Evolutionary conservation across 2,888 invertebrate genomes (phyloP).

Genomic region (Acronicta alni): DNA sequence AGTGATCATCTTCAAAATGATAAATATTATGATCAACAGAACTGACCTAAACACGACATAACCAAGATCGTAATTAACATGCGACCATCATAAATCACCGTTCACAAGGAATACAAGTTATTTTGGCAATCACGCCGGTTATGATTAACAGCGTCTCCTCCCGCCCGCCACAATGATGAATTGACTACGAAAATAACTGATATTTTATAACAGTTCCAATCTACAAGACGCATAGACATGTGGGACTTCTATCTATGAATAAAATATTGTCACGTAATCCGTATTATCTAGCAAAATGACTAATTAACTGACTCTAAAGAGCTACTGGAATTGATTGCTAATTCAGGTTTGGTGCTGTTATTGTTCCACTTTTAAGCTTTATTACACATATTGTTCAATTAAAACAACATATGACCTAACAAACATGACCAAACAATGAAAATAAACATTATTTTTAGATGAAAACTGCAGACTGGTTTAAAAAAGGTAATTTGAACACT

Average conservation of each 20-base stretch:
- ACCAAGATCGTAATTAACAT: constrained; percentile 75
- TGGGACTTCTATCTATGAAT: constrained; percentile 13
- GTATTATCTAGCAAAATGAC: background rate
- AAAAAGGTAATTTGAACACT: constrained; percentile 57
- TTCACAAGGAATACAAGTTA: constrained; percentile 79
- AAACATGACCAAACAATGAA: constrained; percentile 38
- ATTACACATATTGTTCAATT: constrained; percentile 22
- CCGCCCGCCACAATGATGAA: constrained; percentile 77
- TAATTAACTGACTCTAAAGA: constrained; percentile 12
- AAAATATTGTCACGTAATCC: constrained; percentile 15
- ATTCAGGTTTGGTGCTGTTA: background rate
- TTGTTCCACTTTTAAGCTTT: constrained; percentile 11
- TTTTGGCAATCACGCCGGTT: constrained; percentile 82
- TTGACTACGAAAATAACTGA: constrained; percentile 80
- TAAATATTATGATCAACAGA: constrained; percentile 54
- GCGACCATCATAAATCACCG: constrained; percentile 76
- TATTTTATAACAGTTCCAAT: constrained; percentile 73
- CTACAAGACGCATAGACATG: constrained; percentile 33
- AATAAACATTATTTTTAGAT: constrained; percentile 32
- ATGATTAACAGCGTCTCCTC: constrained; percentile 72
- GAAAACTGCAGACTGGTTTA: constrained; percentile 26
- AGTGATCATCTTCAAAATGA: constrained; percentile 1
- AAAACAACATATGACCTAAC: constrained; percentile 28
- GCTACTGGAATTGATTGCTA: constrained; percentile 14
- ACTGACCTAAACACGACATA: constrained; percentile 65